Evolutionary conservation across 1,140 invertebrate genomes (phyloP).

Genomic region (Apis cerana): DNA sequence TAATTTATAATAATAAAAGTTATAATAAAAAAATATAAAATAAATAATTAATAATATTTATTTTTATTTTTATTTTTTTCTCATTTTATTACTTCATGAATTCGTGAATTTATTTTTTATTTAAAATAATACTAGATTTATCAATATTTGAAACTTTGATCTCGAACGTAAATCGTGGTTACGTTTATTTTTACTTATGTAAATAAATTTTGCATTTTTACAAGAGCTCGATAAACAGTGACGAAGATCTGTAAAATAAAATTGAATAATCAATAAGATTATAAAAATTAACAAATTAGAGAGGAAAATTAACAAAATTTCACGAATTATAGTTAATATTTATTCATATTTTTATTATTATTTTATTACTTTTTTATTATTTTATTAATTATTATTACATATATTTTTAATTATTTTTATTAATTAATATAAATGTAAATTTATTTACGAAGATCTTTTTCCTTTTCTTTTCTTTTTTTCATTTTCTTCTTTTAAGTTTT

Average conservation of each 20-base stretch:
- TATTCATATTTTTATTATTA: background rate
- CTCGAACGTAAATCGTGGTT: background rate
- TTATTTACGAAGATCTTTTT: slow-evolving; percentile 49
- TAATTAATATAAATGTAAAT: background rate
- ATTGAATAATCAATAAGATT: too few species aligned
- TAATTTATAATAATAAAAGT: background rate
- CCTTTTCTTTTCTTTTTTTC: slow-evolving; percentile 81
- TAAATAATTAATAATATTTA: background rate
- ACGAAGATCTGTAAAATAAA: background rate
- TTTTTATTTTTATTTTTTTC: background rate
- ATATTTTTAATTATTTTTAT: background rate
- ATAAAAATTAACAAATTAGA: too few species aligned
- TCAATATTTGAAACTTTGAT: background rate
- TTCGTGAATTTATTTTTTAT: background rate
- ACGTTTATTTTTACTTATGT: slow-evolving; percentile 24
- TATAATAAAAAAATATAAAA: background rate
- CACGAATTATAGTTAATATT: background rate
- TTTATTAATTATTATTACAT: background rate
- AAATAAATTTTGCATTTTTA: slow-evolving; percentile 3
- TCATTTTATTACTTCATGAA: background rate
- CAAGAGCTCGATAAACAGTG: too few species aligned
- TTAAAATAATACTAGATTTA: background rate
- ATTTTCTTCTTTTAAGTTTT: slow-evolving; percentile 81
- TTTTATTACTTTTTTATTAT: background rate
- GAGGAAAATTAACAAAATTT: too few species aligned